A percentile compares a stretch with the other conserved stretches of the same genome.
Evolutionary conservation across 23 tunicate species (phyloP).

Genomic region (Ascidia mentula): DNA sequence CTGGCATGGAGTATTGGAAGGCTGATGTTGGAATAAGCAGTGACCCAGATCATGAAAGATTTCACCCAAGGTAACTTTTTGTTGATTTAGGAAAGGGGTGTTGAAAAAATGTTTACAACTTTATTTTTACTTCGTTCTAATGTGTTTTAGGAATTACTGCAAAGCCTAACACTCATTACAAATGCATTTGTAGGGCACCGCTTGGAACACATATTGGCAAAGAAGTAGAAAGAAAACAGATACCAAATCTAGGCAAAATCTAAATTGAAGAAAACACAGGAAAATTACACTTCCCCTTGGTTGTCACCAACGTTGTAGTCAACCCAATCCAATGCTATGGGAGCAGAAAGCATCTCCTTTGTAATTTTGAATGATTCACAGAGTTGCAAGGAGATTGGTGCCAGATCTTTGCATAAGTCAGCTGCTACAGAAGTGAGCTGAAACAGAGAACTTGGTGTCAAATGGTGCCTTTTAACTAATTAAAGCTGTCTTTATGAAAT

Average conservation of each 20-base stretch:
- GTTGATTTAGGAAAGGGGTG: too few species aligned
- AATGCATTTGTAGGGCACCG: background rate
- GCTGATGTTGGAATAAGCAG: constrained; percentile 41
- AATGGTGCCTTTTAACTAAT: too few species aligned
- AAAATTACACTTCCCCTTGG: constrained; percentile 75
- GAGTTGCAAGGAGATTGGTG: constrained; percentile 59
- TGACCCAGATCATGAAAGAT: constrained; percentile 49
- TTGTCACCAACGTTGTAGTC: constrained; percentile 83
- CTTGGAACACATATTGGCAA: background rate
- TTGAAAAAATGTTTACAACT: background rate
- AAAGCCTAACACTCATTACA: too few species aligned
- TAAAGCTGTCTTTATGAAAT: too few species aligned
- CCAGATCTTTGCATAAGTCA: constrained; percentile 34
- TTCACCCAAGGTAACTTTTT: constrained; percentile 40
- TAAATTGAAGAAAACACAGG: background rate
- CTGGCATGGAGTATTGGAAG: constrained; percentile 81
- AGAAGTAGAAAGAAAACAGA: background rate
- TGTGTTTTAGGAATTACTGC: constrained; percentile 14
- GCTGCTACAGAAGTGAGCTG: constrained; percentile 40
- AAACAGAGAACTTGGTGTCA: background rate
- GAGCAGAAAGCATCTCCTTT: constrained; percentile 82
- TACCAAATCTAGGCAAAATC: background rate
- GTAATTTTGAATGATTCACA: constrained; percentile 79
- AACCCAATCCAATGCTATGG: constrained; percentile 86
- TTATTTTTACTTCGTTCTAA: background rate